Base-by-base conservation (phyloP, 1,140 invertebrate species). In the Drosophila saltans region DNA sequence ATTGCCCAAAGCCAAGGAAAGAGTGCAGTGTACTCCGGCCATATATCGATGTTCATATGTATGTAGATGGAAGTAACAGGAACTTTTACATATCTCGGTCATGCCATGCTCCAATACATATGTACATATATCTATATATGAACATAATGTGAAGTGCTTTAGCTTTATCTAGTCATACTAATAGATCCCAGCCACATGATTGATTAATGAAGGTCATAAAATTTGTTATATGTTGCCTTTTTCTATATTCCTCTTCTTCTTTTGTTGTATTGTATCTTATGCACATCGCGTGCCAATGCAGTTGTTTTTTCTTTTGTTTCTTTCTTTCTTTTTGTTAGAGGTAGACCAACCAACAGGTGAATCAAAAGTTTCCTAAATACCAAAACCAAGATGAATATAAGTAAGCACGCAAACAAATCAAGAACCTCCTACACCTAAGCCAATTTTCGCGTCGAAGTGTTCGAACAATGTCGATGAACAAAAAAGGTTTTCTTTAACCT, bases 1-100 rank as follows among this genome's bases (percentile, higher is more conserved):
- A 36, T 78, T 45, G 21, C 41, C 75, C 85, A 91, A 91, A 91
- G 85, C 86, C 90, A 91, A 91, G 90, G 90, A 90, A 89, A 91
- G 75, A 70, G 73, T 79, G 77, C 78, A 82, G 75, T 78, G 73
- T 77, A 77, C 73, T 56, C 71, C 16, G 33, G 41, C 26, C 16
- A 10, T 30, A 10, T 30, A 39, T 59, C 57, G 30, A 59, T 59
- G 36, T 26, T 11, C 11, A 11, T 11, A 40, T 40, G 0, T 26
- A 52, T 4, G 4, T 26, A 26, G 21, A 10, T 1, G 8, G 45
- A 52, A 26, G 45, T 21, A 48, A 21, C 45, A 48, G 45, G 6
- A 48, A 48, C 33, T 36, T 3, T 4, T 1, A 36, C 33, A 36
- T 36, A 36, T 6, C 30, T 63, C 28, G 61, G 28, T 59, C 36